Conservation (phyloP, 2,797 vertebrate species). For the Clamator glandarius region DNA sequence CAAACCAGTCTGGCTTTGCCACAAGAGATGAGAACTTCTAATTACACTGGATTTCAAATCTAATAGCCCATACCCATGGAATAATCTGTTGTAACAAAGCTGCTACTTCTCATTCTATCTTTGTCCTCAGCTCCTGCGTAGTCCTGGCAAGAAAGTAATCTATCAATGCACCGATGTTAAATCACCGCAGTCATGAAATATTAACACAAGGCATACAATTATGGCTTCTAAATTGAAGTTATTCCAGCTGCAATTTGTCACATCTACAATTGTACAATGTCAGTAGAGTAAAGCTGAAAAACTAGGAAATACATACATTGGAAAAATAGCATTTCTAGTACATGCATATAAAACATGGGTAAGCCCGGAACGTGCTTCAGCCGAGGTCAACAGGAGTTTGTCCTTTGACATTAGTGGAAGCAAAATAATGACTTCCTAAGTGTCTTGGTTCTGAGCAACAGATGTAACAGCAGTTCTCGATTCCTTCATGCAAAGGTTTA, state of each 20-base stretch:
- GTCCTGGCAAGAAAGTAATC: constrained; percentile 25
- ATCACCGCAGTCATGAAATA: constrained; percentile 36
- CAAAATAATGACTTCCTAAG: no score
- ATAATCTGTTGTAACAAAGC: background rate
- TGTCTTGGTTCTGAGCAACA: constrained; percentile 8
- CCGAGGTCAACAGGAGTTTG: background rate
- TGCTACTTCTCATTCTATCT: background rate
- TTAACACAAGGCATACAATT: constrained; percentile 57
- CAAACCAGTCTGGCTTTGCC: constrained; percentile 17
- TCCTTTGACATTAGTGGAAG: background rate
- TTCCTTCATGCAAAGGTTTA: constrained; percentile 41
- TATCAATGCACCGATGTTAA: constrained; percentile 47
- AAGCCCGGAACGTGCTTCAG: constrained; percentile 7
- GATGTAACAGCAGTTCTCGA: background rate
- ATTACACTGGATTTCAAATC: background rate
- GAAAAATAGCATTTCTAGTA: constrained; percentile 40
- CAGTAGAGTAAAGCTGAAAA: constrained; percentile 21
- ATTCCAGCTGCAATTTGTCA: constrained; percentile 51
- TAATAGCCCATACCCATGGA: constrained; percentile 11
- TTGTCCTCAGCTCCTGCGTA: background rate
- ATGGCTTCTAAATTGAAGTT: constrained; percentile 48
- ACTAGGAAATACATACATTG: background rate
- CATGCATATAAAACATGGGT: constrained; percentile 12
- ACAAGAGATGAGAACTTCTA: background rate
- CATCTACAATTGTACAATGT: background rate